Conservation (phyloP, 1,140 invertebrate species). For the Chionoecetes opilio region DNA sequence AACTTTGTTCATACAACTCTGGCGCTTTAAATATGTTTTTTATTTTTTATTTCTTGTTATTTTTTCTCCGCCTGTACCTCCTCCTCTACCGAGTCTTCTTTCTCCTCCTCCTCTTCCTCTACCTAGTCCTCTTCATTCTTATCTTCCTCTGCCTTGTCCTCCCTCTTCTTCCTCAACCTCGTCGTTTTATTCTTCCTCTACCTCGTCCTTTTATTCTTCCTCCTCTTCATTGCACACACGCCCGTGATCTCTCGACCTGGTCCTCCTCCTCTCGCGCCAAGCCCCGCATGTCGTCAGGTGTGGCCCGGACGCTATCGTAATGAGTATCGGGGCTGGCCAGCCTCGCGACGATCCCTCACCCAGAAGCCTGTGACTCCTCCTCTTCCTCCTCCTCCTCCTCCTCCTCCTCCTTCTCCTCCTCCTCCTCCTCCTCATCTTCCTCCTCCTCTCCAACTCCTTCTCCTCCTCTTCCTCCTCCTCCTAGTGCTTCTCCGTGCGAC, state of each 20-base stretch:
- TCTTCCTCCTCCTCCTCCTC: conserved; percentile 3
- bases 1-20: too few relatives aligned
- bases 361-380: background rate
- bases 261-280: background rate
- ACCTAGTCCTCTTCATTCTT: background rate
- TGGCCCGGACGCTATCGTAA: conserved; percentile 36
- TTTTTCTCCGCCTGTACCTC: too few relatives aligned
- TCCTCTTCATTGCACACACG: background rate
- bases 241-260: background rate
- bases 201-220: background rate
- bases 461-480: background rate
- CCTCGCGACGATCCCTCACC: background rate
- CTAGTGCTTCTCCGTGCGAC: background rate
- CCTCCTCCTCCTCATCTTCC: too few relatives aligned
- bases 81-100: background rate
- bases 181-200: too few relatives aligned
- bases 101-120: background rate
- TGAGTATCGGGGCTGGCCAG: background rate
- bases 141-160: too few relatives aligned
- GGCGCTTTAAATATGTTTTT: too few relatives aligned
- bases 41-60: too few relatives aligned
- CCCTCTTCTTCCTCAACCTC: too few relatives aligned
- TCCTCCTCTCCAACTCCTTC: too few relatives aligned
- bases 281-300: conserved; percentile 21
- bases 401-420: background rate